Conservation (phyloP, 2,113 vertebrate species). For the Phainopepla nitens region DNA sequence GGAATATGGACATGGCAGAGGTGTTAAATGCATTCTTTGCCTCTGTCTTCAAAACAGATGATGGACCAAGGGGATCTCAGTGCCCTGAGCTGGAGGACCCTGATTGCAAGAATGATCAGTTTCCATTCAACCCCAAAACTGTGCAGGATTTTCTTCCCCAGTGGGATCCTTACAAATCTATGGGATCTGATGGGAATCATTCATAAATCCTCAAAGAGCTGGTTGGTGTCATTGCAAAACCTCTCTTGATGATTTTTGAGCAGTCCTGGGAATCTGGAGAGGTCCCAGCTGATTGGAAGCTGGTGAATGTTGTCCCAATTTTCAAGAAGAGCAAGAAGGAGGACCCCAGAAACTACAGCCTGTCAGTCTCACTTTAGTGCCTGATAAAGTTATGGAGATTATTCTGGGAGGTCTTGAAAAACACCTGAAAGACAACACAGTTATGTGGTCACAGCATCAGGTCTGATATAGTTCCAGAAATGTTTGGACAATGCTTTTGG, state of each 20-base stretch:
- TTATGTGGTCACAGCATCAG: background rate
- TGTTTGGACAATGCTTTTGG: background rate
- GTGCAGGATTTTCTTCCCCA: background rate
- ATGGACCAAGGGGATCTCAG: background rate
- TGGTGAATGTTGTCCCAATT: rapidly evolving
- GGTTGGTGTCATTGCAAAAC: background rate
- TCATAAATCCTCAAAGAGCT: background rate
- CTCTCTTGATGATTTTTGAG: background rate
- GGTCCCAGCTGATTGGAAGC: background rate
- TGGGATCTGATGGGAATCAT: background rate
- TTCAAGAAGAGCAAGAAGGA: background rate
- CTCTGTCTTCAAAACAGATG: background rate
- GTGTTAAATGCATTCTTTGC: background rate
- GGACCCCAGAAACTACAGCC: background rate
- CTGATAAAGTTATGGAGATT: background rate
- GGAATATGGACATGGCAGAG: background rate
- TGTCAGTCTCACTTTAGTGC: background rate
- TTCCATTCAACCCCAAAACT: rapidly evolving
- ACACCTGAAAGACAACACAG: background rate
- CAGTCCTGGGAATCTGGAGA: background rate
- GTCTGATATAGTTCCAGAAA: background rate
- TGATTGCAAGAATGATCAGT: background rate
- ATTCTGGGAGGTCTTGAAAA: background rate
- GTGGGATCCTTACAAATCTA: background rate
- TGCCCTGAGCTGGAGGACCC: background rate